A percentile compares a stretch with the other conserved stretches of the same genome.
Evolutionary conservation across 2,888 invertebrate genomes (phyloP).

Genomic region (Lagria hirta): DNA sequence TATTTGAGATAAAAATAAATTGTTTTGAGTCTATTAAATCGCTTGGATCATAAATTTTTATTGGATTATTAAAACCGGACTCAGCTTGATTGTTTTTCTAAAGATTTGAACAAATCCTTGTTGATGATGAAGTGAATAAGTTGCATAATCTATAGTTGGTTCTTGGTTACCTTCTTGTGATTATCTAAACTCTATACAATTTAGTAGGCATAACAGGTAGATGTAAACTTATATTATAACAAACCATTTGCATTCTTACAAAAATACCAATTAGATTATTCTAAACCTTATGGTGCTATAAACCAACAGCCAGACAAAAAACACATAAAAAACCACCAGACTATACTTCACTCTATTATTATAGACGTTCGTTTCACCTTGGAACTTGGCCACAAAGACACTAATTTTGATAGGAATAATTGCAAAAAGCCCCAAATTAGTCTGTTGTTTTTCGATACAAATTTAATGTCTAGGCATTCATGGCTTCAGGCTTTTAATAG

Average conservation of each 20-base stretch:
- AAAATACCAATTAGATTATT: conserved; percentile 18
- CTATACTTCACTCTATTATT: conserved; percentile 23
- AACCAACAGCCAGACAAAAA: conserved; percentile 21
- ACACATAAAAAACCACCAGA: conserved; percentile 13
- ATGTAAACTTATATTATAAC: conserved; percentile 19
- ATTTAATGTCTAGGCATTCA: conserved; percentile 19
- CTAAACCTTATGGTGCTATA: conserved; percentile 18
- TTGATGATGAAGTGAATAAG: conserved; percentile 1
- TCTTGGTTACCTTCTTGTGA: conserved; percentile 11
- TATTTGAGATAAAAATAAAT: conserved; percentile 26
- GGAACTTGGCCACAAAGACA: conserved; percentile 20
- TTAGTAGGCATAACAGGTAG: conserved; percentile 10
- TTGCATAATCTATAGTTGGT: conserved; percentile 12
- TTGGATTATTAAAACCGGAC: conserved; percentile 14
- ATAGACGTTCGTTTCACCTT: conserved; percentile 18
- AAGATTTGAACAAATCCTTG: too few species aligned
- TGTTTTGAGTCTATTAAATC: conserved; percentile 14
- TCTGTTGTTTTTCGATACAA: conserved; percentile 22
- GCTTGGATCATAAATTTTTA: conserved; percentile 19
- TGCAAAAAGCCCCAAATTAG: conserved; percentile 21
- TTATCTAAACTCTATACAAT: conserved; percentile 20
- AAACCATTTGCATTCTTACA: conserved; percentile 17
- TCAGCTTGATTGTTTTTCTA: conserved; percentile 15
- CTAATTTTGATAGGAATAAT: conserved; percentile 21
- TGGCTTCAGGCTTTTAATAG: conserved; percentile 14